These are phyloP conservation scores for Zaprionus capensis DNA, from an alignment of 1,140 invertebrate genomes.

Conservation along the genomic window DNA sequence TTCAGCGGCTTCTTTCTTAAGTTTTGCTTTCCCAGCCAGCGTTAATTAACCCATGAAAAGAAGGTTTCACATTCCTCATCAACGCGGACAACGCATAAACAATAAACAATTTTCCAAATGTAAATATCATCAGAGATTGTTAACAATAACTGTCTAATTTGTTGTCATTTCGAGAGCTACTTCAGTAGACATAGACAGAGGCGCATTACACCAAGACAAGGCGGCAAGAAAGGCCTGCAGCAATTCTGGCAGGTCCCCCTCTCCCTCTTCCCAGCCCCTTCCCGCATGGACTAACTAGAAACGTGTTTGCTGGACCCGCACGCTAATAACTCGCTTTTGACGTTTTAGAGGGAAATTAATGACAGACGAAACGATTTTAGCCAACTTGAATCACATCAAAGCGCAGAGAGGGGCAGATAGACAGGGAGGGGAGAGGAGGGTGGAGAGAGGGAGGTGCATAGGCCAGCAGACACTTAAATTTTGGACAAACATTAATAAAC, in stretches of 20 bases:
- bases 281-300: constrained; percentile 35
- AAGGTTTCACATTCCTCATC: constrained; percentile 39
- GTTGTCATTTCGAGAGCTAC: constrained; percentile 74
- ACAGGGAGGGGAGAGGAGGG: constrained; percentile 25
- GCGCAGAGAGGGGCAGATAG: constrained; percentile 7
- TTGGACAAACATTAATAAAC: constrained; percentile 81
- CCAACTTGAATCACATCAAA: constrained; percentile 69
- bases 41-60: constrained; percentile 6
- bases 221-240: constrained; percentile 24
- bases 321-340: constrained; percentile 80
- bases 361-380: constrained; percentile 78
- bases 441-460: constrained; percentile 31
- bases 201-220: constrained; percentile 27
- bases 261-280: not conserved
- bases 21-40: not conserved
- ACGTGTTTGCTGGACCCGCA: constrained; percentile 73
- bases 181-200: constrained; percentile 53
- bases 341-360: constrained; percentile 69
- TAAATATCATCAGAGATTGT: constrained; percentile 82
- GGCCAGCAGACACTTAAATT: constrained; percentile 63
- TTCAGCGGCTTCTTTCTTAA: not conserved
- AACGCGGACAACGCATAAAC: constrained; percentile 25
- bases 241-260: not conserved
- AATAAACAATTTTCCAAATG: constrained; percentile 72
- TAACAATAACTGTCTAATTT: constrained; percentile 82